Percentiles rank a stretch among this genome's conserved stretches.
Evolutionary conservation across 2,888 invertebrate genomes (phyloP).

Genomic region (Xestia c-nigrum): DNA sequence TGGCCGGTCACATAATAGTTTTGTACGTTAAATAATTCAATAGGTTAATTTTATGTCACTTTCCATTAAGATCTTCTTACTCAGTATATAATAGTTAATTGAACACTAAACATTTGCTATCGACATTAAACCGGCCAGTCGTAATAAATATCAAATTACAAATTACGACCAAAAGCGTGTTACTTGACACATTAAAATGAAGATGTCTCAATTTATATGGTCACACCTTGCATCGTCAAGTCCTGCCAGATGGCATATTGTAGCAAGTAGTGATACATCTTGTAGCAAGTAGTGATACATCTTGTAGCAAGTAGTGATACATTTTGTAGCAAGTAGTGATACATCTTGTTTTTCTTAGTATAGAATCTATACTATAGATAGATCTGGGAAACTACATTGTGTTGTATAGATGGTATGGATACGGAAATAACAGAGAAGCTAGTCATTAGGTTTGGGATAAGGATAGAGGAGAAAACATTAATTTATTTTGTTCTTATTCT

Average conservation of each 20-base stretch:
- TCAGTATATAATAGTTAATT: background rate
- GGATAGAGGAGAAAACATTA: background rate
- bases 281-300: conserved; percentile 41
- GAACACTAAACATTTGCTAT: background rate
- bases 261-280: conserved; percentile 41
- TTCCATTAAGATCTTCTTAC: background rate
- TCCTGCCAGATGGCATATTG: conserved; percentile 16
- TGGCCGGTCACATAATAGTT: background rate
- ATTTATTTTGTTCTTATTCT: no score
- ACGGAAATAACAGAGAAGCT: background rate
- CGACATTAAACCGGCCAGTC: background rate
- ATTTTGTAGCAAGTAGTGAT: conserved; percentile 31
- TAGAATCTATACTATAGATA: no score
- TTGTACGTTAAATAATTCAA: background rate
- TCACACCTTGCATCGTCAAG: conserved; percentile 15
- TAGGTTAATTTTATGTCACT: background rate
- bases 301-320: conserved; percentile 25
- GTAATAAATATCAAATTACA: conserved; percentile 20
- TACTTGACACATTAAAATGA: background rate
- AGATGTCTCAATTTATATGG: conserved; percentile 17
- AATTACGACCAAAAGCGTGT: background rate
- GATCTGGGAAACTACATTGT: background rate
- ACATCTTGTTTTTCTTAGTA: conserved; percentile 21
- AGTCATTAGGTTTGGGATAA: background rate
- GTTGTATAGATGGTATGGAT: background rate